Percentiles rank a stretch among this genome's conserved stretches.
Conservation (phyloP, 2,797 vertebrate genomes). For the Xenentodon cancila region DNA sequence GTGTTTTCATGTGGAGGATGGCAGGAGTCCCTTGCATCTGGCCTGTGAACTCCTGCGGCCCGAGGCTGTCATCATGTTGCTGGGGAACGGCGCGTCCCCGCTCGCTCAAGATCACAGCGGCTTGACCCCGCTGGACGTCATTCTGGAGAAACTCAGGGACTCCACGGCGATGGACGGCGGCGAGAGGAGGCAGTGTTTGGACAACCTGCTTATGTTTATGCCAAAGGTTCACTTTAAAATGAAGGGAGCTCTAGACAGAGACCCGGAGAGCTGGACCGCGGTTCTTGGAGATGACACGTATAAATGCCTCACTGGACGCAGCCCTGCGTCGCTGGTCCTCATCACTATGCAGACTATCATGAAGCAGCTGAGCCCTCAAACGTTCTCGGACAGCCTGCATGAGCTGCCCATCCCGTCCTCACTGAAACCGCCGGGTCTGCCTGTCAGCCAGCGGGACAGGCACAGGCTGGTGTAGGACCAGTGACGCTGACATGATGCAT, state of each 20-base stretch:
- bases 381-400: conserved; percentile 85
- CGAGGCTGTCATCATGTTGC: conserved; percentile 84
- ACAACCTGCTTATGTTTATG: conserved; percentile 89
- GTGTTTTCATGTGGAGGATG: conserved; percentile 83
- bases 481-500: too few species aligned
- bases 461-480: too few species aligned
- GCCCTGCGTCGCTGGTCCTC: conserved; percentile 84
- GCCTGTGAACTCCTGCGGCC: conserved; percentile 88
- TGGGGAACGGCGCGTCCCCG: conserved; percentile 86
- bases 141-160: conserved; percentile 85
- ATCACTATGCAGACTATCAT: conserved; percentile 87
- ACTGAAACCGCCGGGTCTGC: conserved; percentile 81
- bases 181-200: conserved; percentile 83
- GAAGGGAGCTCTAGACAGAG: conserved; percentile 75
- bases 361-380: conserved; percentile 82
- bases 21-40: conserved; percentile 86
- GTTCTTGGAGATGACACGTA: conserved; percentile 86
- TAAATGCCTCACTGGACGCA: conserved; percentile 81
- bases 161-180: conserved; percentile 69
- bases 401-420: conserved; percentile 88
- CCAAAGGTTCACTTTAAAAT: conserved; percentile 83
- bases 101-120: conserved; percentile 83
- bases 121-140: conserved; percentile 85
- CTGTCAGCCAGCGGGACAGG: too few species aligned
- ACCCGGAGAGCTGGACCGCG: conserved; percentile 81